Evolutionary conservation across 2,113 vertebrate genomes (phyloP), one percentile per base, ranked within the genome.

Genomic region (Eubucco bourcierii): DNA sequence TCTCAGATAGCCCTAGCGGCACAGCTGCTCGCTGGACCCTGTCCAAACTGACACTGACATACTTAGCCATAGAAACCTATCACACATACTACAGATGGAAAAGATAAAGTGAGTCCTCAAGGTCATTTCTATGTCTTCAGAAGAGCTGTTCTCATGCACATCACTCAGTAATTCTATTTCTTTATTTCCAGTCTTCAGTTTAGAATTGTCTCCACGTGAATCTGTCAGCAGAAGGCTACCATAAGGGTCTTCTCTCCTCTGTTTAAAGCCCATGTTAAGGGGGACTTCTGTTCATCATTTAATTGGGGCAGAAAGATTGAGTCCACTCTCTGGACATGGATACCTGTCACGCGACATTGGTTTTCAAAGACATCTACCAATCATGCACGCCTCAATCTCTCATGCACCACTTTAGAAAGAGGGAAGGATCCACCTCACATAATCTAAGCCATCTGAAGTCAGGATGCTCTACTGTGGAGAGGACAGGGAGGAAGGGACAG

Each of bases 1-100:
- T 78, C 91, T 86, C 93, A 60, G 8, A 50, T 2, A 88, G 84
- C 70, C 82, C 85, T 28, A 25, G 9, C 74, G 90, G 65, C 78
- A 87, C 95, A 96, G 91, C 93, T 96, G 93, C 73, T 90, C 10
- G 1, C 90, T 94, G 95, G 94, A 75, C 70, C 80, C 39, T 41
- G 58, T 88, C 93, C 95, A 95, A 94, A 94, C 33, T 63, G 87
- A 94, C 70, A 81, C 81, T 78, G 91, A 86, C 78, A 87, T 72
- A 79, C 41, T 70, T 55, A 81, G 61, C 73, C 76, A 84, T 8
- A 86, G 65, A 70, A 94, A 86, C 34, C 1, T 27, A 80, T 58
- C 82, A 92, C 53, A 91, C 76, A 91, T 75, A 71, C 39, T 72
- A 85, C 73, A 88, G 59, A 93, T 80, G 94, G 87, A 94, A 95